These are phyloP conservation scores for Limnephilus rhombicus DNA, from an alignment of 2,888 invertebrate species.

Conservation along the genomic window DNA sequence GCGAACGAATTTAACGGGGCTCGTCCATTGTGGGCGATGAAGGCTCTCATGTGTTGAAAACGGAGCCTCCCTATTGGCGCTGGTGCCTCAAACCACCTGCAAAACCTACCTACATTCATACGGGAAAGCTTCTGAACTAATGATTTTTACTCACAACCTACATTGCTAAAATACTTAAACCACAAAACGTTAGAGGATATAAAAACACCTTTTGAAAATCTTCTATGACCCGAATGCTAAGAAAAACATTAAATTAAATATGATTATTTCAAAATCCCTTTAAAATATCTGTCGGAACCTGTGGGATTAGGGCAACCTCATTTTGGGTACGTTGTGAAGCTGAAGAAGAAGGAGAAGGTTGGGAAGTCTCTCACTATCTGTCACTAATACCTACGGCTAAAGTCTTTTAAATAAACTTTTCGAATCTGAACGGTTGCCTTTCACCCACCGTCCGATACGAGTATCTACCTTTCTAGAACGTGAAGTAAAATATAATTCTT, in stretches of 20 bases:
- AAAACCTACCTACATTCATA: not conserved
- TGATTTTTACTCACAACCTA: not conserved
- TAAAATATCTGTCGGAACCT: no score
- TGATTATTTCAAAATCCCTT: no score
- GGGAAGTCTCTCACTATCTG: no score
- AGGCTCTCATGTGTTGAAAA: slow-evolving; percentile 64
- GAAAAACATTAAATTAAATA: not conserved
- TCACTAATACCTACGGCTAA: no score
- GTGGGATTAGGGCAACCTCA: no score
- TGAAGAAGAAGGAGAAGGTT: no score
- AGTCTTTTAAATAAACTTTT: no score
- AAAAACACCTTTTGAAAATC: not conserved
- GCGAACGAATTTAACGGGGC: slow-evolving; percentile 66
- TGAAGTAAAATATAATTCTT: no score
- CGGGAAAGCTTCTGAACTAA: not conserved
- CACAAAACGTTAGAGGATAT: not conserved
- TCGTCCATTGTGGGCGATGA: slow-evolving; percentile 58
- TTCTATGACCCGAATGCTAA: not conserved
- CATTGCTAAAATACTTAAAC: not conserved
- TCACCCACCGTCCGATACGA: no score
- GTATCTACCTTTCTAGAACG: no score
- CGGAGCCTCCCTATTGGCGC: slow-evolving; percentile 34
- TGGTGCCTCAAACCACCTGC: not conserved
- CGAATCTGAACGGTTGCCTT: no score
- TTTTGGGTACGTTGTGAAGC: no score